Evolutionary conservation across 92 coral and sea anemone genomes (phyloP), one percentile per base, ranked within the genome.

Genomic region (Ricordea florida): DNA sequence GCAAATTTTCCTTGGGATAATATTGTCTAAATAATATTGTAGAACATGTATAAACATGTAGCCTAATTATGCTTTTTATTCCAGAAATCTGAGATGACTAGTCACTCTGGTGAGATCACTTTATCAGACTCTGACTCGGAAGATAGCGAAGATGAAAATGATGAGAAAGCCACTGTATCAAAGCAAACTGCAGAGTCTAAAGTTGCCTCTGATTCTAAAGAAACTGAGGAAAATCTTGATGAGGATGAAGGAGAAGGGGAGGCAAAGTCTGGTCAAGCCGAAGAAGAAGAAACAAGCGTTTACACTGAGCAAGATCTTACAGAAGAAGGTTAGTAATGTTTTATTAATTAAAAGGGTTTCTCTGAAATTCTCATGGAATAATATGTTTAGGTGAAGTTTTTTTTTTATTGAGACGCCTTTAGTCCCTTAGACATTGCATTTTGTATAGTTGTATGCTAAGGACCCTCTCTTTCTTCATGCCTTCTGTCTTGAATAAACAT

Each of bases 261-360:
- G 22, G 88, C 81, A 61, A 74, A 81, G 14, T 69, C 84, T 25
- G 74, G 68, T 14, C 79, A 80, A 28, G 83, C 17, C 16, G 88
- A 35, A 25, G 80, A 62, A 57, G 48, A 30, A 16, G 58, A 62
- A 18, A 55, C 73, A 7, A 55, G 86, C 27, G 84, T 92, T 52
- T 94, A 82, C 46, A 88, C 97, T 10, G 98, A 94, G 38, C 97
- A 92, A 55, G 98, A 94, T 47, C 74, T 94, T 6, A 74, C 90
- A 18, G 97, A 92, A 59, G 89, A 87, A 77, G 87, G 98, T 91
- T 20, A 10, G 32, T 36, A 9, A 27, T 28, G 5, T 10, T 10
- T 5, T 55, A 3, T 13, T 11, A 22, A 21, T 1, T 15, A 14
- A 8, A 52, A 18, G 30, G 45, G n/a, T 10, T 10, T n/a, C n/a